Percentiles rank a stretch among this genome's conserved stretches.
These are phyloP conservation scores for Mystacornis crossleyi DNA, from an alignment of 2,113 vertebrate species.

Conservation along the genomic window DNA sequence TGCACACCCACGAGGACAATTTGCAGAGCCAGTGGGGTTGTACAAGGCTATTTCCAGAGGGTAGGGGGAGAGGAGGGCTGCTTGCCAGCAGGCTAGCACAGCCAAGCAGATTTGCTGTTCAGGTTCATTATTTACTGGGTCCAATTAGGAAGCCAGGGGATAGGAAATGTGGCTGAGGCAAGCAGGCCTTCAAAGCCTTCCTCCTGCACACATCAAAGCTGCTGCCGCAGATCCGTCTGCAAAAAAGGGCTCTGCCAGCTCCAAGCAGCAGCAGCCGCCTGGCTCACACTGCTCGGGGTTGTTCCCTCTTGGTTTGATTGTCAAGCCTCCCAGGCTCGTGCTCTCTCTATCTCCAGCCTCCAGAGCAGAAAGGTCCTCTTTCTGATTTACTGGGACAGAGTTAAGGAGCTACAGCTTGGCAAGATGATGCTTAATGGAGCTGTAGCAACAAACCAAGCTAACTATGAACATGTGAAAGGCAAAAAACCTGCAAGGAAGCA, in stretches of 20 bases:
- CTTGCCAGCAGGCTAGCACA: neutral
- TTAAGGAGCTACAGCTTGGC: slow-evolving; percentile 43
- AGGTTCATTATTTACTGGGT: slow-evolving; percentile 3
- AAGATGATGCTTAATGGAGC: neutral
- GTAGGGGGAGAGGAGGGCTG: neutral
- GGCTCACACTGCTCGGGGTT: neutral
- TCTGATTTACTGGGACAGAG: slow-evolving; percentile 30
- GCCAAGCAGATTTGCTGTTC: neutral
- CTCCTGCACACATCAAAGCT: slow-evolving; percentile 18
- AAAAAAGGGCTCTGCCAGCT: neutral
- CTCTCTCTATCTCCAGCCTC: slow-evolving; percentile 33
- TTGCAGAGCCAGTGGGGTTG: neutral
- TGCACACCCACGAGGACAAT: neutral
- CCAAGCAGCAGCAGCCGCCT: neutral
- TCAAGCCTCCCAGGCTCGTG: neutral
- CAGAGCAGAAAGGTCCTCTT: slow-evolving; percentile 35
- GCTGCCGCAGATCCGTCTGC: neutral
- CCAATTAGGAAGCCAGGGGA: slow-evolving; percentile 26
- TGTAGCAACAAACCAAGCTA: slow-evolving; percentile 3
- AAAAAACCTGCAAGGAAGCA: neutral
- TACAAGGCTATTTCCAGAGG: neutral
- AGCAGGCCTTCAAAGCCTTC: slow-evolving; percentile 32
- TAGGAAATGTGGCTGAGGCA: slow-evolving; percentile 12
- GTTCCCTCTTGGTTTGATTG: slow-evolving; percentile 34
- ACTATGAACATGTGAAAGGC: neutral